Evolutionary conservation across 2,797 vertebrate genomes (phyloP), one percentile per base, ranked within the genome.

Genomic region (Ctenochaetus hawaiiensis): DNA sequence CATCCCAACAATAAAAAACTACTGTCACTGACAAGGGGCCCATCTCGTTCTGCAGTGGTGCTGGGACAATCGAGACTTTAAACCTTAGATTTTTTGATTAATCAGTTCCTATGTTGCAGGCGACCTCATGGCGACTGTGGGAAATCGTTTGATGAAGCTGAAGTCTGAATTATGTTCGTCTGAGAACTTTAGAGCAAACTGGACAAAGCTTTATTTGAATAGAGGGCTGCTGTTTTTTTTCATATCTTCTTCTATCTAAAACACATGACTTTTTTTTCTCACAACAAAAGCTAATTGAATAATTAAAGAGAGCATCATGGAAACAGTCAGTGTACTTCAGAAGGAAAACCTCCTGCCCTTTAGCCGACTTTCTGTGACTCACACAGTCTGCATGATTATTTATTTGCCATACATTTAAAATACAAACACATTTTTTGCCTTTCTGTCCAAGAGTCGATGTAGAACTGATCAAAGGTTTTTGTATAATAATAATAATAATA

Each of bases 241-340:
- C 45, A 45, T 65, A 67, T 34, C 30, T 34, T 67, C 48, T 71
- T 60, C 5, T 14, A 44, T 56, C 3, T n/a, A 74, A 81, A 83
- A 81, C 59, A 72, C 72, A 75, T 72, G 70, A 71, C 59, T 61
- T 63, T 47, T 60, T 72, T 72, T 77, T 69, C 53, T 75, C n/a
- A 58, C 80, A 77, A 64, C 22, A 69, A 41, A 26, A 37, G 44
- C 66, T 77, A 88, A 88, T 44, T 49, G 8, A 77, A 20, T 62
- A 58, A 77, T 72, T 78, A 20, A 67, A 79, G 64, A 67, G 60
- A 61, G 81, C 17, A 82, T 89, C 67, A 81, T 51, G 41, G 26
- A 43, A 78, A 48, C 12, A 64, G 18, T 52, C 13, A 22, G 18
- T 52, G 69, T 72, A 41, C 49, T 47, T 84, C 79, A 81, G 20